These are phyloP conservation scores for Leptinotarsa texana DNA, from an alignment of 1,140 invertebrate genomes.

Conservation along the genomic window DNA sequence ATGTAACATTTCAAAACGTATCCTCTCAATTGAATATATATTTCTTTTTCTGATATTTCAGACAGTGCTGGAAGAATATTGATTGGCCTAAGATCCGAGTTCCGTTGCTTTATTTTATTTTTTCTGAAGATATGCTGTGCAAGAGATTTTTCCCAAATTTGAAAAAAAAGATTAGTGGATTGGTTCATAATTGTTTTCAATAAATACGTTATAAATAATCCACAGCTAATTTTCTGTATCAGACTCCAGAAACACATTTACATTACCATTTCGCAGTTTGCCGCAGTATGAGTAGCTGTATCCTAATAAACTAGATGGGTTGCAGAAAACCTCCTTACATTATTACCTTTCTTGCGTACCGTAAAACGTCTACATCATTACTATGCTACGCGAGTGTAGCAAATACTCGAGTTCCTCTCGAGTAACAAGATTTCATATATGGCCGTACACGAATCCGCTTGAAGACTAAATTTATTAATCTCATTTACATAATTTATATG, in stretches of 20 bases:
- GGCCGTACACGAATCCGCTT: slow-evolving; percentile 13
- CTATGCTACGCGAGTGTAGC: slow-evolving; percentile 2
- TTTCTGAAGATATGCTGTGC: too few relatives aligned
- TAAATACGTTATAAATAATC: too few relatives aligned
- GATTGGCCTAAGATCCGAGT: too few relatives aligned
- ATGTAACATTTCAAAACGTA: too few relatives aligned
- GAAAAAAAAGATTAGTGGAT: too few relatives aligned
- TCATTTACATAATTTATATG: slow-evolving; percentile 26
- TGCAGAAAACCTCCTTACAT: background rate
- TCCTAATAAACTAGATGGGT: background rate
- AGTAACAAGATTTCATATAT: slow-evolving; percentile 17
- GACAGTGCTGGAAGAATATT: too few relatives aligned
- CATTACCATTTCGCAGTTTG: background rate
- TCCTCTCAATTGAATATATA: too few relatives aligned
- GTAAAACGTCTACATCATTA: slow-evolving; percentile 3
- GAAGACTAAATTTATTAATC: slow-evolving; percentile 22
- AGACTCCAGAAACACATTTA: slow-evolving; percentile 1
- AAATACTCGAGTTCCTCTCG: background rate
- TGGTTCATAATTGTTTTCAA: too few relatives aligned
- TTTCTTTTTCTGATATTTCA: too few relatives aligned
- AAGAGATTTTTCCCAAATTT: too few relatives aligned
- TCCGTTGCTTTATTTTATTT: too few relatives aligned
- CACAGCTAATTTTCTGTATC: background rate
- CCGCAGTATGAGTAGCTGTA: background rate
- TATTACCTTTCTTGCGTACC: slow-evolving; percentile 3